Evolutionary conservation across 2,888 invertebrate species (phyloP).

Genomic region (Hetaerina titia): DNA sequence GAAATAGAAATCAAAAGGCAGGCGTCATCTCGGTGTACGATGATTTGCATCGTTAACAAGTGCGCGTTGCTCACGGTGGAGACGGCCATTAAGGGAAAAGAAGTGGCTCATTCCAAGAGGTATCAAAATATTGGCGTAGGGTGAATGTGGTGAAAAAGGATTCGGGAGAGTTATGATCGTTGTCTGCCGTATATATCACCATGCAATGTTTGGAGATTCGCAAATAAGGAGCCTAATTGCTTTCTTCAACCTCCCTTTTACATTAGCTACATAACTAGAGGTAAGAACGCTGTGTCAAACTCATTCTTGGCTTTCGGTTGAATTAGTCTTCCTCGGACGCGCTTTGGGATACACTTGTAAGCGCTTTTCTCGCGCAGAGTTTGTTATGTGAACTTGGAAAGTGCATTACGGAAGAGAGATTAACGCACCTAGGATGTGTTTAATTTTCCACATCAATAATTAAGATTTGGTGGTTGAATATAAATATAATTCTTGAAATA

Average conservation of each 20-base stretch:
- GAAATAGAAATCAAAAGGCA: neutral
- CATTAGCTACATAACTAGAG: neutral
- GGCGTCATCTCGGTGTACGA: neutral
- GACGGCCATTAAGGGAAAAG: neutral
- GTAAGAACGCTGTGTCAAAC: too few relatives aligned
- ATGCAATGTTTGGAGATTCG: neutral
- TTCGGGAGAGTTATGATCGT: neutral
- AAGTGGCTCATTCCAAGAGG: neutral
- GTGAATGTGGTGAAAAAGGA: neutral
- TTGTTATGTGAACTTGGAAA: too few relatives aligned
- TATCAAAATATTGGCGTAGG: constrained; percentile 22
- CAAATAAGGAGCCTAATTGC: neutral
- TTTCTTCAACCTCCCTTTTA: neutral
- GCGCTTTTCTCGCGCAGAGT: too few relatives aligned
- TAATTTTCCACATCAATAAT: too few relatives aligned
- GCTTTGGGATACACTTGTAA: too few relatives aligned
- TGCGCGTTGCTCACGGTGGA: neutral
- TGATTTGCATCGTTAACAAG: constrained; percentile 19
- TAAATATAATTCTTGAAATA: too few relatives aligned
- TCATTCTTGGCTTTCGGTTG: too few relatives aligned
- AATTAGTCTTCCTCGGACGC: too few relatives aligned
- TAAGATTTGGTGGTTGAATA: too few relatives aligned
- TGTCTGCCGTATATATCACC: neutral
- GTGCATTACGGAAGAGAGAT: too few relatives aligned
- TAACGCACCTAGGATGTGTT: too few relatives aligned